Percentiles rank a stretch among this genome's conserved stretches.
Evolutionary conservation across 2,888 invertebrate species (phyloP).

Genomic region (Melolontha melolontha): DNA sequence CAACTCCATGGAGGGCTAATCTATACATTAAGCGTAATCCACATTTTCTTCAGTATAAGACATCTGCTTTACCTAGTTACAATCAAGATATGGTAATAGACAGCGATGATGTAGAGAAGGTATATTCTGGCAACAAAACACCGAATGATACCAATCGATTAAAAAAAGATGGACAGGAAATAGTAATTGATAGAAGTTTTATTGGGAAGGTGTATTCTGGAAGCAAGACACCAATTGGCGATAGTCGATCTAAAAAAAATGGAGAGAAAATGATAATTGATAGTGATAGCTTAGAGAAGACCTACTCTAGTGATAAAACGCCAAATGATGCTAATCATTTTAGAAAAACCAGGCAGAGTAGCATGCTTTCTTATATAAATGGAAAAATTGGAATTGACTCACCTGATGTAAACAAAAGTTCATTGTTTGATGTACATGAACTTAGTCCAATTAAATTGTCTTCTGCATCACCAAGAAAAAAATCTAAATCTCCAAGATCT

Average conservation of each 20-base stretch:
- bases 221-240: slow-evolving; percentile 25
- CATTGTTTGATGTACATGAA: slow-evolving; percentile 42
- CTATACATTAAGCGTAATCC: slow-evolving; percentile 37
- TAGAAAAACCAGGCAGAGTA: slow-evolving; percentile 33
- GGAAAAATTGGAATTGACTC: slow-evolving; percentile 4
- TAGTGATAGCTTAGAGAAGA: slow-evolving; percentile 25
- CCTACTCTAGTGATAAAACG: slow-evolving; percentile 11
- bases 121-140: slow-evolving; percentile 19
- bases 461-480: background rate
- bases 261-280: slow-evolving; percentile 43
- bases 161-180: background rate
- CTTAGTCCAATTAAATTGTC: slow-evolving; percentile 41
- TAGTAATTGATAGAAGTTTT: slow-evolving; percentile 40
- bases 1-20: slow-evolving; percentile 43
- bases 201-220: slow-evolving; percentile 18
- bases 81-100: slow-evolving; percentile 46
- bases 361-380: slow-evolving; percentile 41
- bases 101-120: slow-evolving; percentile 28
- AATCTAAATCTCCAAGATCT: slow-evolving; percentile 15
- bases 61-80: slow-evolving; percentile 42
- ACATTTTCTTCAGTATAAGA: slow-evolving; percentile 38
- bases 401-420: slow-evolving; percentile 8
- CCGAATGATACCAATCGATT: slow-evolving; percentile 1
- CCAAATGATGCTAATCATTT: slow-evolving; percentile 4
- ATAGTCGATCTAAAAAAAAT: background rate